These are phyloP conservation scores for Encarsia formosa DNA, from an alignment of 2,888 invertebrate genomes.

Conservation along the genomic window DNA sequence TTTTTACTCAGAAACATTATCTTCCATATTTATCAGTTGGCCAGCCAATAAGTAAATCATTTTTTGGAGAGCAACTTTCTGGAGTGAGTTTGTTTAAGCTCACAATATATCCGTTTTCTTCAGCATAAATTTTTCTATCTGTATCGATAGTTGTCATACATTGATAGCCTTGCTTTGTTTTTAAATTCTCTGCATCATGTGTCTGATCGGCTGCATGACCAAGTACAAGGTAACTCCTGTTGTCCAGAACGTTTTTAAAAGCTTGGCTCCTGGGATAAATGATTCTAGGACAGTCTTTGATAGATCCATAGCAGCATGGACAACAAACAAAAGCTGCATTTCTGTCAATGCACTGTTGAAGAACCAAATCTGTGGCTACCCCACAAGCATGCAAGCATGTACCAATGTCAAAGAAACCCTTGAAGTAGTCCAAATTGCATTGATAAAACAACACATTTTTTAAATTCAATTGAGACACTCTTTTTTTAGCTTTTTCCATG, in stretches of 20 bases:
- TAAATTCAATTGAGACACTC: conserved; percentile 65
- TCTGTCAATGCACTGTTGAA: conserved; percentile 73
- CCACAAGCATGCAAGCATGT: conserved; percentile 92
- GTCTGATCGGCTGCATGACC: conserved; percentile 93
- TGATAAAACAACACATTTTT: conserved; percentile 76
- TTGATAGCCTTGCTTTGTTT: conserved; percentile 70
- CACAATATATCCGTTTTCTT: conserved; percentile 72
- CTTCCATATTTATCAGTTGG: too few species aligned
- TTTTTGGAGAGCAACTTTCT: conserved; percentile 83
- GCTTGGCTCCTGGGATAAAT: conserved; percentile 76
- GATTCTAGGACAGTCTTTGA: conserved; percentile 76
- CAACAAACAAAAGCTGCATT: conserved; percentile 82
- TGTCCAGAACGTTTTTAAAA: conserved; percentile 53
- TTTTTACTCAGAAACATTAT: not conserved
- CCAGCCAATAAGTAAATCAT: conserved; percentile 75
- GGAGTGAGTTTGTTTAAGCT: conserved; percentile 74
- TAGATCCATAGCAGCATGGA: conserved; percentile 91
- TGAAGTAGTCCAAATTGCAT: conserved; percentile 87
- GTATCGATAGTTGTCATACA: conserved; percentile 90
- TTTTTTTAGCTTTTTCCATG: conserved; percentile 66
- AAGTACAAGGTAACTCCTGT: conserved; percentile 70
- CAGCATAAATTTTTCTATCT: conserved; percentile 73
- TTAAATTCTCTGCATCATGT: conserved; percentile 66
- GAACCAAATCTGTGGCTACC: conserved; percentile 87
- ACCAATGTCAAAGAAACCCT: conserved; percentile 78